A percentile compares a stretch with the other conserved stretches of the same genome.
phyloP scores from a whole-genome alignment of 2,888 invertebrate genomes.

The Galeruca laticollis region DNA sequence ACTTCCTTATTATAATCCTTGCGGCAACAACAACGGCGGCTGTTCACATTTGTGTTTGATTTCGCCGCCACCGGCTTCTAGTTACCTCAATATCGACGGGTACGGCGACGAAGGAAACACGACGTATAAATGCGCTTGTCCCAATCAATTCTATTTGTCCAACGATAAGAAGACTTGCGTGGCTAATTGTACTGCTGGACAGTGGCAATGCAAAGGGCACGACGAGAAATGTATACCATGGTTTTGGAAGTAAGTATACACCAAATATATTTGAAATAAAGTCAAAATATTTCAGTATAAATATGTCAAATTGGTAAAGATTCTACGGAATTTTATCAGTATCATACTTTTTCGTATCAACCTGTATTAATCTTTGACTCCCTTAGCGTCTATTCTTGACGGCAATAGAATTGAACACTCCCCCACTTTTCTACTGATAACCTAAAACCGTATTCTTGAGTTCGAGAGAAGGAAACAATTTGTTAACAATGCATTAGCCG shows the following conservation, averaged over 20 bases:
- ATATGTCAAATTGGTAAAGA: not conserved
- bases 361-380: too few species aligned
- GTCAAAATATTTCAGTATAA: not conserved
- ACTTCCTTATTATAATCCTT: slow-evolving; percentile 88
- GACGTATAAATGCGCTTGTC: slow-evolving; percentile 89
- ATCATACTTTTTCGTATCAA: too few species aligned
- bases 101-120: slow-evolving; percentile 82
- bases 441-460: too few species aligned
- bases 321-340: not conserved
- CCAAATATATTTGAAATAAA: too few species aligned
- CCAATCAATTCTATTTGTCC: slow-evolving; percentile 90
- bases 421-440: too few species aligned
- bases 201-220: slow-evolving; percentile 80
- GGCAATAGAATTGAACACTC: too few species aligned
- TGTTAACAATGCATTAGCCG: too few species aligned
- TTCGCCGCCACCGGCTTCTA: slow-evolving; percentile 82
- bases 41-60: slow-evolving; percentile 96
- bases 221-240: slow-evolving; percentile 82
- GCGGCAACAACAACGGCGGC: slow-evolving; percentile 91
- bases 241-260: slow-evolving; percentile 79
- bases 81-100: slow-evolving; percentile 81
- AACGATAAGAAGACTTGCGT: slow-evolving; percentile 88
- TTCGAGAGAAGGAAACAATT: too few species aligned
- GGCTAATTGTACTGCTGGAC: slow-evolving; percentile 93
- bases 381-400: too few species aligned